phyloP scores from a whole-genome alignment of 2,113 vertebrate species.

The Todiramphus saurophagus region DNA sequence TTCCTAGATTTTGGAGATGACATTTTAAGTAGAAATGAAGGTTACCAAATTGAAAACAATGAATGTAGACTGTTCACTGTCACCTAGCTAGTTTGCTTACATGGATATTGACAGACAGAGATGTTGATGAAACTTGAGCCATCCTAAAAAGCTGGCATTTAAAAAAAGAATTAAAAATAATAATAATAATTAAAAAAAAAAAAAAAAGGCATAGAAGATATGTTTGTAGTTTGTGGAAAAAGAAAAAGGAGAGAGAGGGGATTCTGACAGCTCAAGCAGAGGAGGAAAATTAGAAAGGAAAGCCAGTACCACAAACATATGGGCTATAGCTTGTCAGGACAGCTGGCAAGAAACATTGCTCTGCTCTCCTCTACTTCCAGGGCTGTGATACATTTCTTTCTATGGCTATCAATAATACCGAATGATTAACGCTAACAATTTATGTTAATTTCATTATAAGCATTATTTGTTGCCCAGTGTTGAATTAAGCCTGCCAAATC shows the following conservation, averaged over 20 bases:
- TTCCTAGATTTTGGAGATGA: not conserved
- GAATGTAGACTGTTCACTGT: conserved; percentile 60
- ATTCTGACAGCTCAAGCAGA: conserved; percentile 69
- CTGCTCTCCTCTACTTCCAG: conserved; percentile 60
- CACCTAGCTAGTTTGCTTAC: conserved; percentile 50
- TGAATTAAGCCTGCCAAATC: conserved; percentile 78
- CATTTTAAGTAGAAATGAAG: conserved; percentile 51
- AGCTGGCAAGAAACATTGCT: conserved; percentile 71
- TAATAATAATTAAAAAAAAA: not conserved
- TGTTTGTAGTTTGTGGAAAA: conserved; percentile 7
- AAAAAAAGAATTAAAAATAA: not conserved
- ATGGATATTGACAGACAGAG: conserved; percentile 52
- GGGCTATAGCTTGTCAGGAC: conserved; percentile 66
- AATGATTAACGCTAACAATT: conserved; percentile 81
- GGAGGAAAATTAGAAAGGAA: conserved; percentile 71
- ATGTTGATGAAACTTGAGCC: conserved; percentile 61
- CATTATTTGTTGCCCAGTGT: conserved; percentile 77
- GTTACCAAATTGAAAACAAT: conserved; percentile 60
- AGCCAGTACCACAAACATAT: conserved; percentile 56
- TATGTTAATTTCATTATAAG: conserved; percentile 83
- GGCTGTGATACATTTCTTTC: conserved; percentile 64
- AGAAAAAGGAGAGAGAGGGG: not conserved
- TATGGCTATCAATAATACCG: conserved; percentile 76
- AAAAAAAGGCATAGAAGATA: not conserved
- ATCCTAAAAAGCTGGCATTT: conserved; percentile 56